Percentiles rank a stretch among this genome's conserved stretches.
Evolutionary conservation across 1,140 invertebrate genomes (phyloP).

Genomic region (Stratiolaelaps scimitus): DNA sequence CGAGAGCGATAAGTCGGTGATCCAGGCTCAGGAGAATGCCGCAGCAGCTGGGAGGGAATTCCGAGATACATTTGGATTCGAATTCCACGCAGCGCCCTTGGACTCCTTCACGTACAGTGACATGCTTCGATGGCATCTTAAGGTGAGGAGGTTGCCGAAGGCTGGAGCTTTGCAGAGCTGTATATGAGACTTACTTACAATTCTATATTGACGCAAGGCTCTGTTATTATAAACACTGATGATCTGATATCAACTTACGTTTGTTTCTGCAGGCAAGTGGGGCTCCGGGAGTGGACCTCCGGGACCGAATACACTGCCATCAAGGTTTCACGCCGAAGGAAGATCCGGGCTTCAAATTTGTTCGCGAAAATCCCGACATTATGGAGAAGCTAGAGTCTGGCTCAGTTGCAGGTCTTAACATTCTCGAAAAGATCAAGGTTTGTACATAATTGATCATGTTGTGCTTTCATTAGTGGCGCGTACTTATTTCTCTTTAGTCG

Average conservation of each 20-base stretch:
- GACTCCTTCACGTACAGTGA: conserved; percentile 28
- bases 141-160: neutral
- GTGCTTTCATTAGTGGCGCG: too few relatives aligned
- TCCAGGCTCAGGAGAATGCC: neutral
- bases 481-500: too few relatives aligned
- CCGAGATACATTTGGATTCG: conserved; percentile 16
- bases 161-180: too few relatives aligned
- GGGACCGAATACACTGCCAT: conserved; percentile 22
- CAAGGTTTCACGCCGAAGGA: conserved; percentile 23
- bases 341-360: conserved; percentile 17
- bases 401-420: conserved; percentile 1
- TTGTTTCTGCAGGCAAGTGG: conserved; percentile 8
- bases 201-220: too few relatives aligned
- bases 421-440: conserved; percentile 22
- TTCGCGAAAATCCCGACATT: conserved; percentile 1
- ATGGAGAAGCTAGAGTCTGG: conserved; percentile 16
- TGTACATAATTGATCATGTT: neutral
- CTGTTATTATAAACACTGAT: too few relatives aligned
- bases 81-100: neutral
- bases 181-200: too few relatives aligned
- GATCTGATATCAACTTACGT: neutral
- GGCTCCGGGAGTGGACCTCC: conserved; percentile 6
- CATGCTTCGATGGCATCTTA: conserved; percentile 7
- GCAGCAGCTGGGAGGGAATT: conserved; percentile 14
- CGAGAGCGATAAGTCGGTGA: neutral